Conservation (phyloP, 1,140 invertebrate genomes). For the Leptinotarsa undecemlineata region DNA sequence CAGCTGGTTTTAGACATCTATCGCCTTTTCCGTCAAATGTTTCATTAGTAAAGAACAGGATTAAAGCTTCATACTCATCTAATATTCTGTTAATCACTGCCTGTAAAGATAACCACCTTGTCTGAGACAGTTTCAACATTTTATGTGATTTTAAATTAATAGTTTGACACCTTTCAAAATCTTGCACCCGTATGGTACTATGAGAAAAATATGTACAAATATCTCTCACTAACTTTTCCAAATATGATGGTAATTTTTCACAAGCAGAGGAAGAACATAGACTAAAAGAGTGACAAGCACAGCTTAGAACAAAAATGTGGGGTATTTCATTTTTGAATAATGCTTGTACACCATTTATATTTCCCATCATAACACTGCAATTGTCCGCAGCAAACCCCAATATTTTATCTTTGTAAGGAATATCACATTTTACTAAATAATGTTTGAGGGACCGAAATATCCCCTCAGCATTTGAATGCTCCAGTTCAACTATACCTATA, state of each 20-base stretch:
- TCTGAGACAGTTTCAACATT: conserved; percentile 33
- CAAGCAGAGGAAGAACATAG: conserved; percentile 12
- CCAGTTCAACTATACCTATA: too few species aligned
- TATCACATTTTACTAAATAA: too few species aligned
- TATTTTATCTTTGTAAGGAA: background rate
- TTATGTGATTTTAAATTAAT: conserved; percentile 43
- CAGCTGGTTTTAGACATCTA: background rate
- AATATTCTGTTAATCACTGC: conserved; percentile 30
- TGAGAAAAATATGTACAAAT: conserved; percentile 10
- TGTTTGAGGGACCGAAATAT: too few species aligned
- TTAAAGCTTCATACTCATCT: conserved; percentile 31
- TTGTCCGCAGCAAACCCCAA: conserved; percentile 22
- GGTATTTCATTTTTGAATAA: background rate
- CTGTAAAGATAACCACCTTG: conserved; percentile 33
- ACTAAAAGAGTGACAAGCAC: conserved; percentile 14
- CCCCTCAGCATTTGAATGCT: too few species aligned
- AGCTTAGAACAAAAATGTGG: conserved; percentile 20
- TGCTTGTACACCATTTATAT: background rate
- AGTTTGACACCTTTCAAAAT: conserved; percentile 41
- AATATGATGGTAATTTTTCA: background rate
- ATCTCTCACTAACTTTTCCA: conserved; percentile 19
- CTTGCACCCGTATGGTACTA: conserved; percentile 13
- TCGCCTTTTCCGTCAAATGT: background rate
- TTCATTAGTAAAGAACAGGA: conserved; percentile 28
- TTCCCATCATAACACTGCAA: conserved; percentile 12